A percentile compares a stretch with the other conserved stretches of the same genome.
phyloP scores from a whole-genome alignment of 2,888 invertebrate genomes.

The Caenorhabditis imperialis region DNA sequence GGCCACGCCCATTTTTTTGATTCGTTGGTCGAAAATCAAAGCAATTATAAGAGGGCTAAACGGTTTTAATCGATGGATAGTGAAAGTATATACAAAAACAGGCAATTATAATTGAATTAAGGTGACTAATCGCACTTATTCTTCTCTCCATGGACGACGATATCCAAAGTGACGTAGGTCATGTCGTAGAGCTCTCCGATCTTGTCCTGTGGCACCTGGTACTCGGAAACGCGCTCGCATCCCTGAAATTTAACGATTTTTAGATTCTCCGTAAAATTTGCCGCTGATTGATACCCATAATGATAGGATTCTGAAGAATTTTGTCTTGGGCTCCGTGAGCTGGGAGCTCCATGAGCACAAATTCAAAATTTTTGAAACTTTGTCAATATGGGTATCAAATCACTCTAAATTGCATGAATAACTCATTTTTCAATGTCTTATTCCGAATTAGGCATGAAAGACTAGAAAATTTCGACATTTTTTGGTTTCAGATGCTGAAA shows the following conservation, averaged over 20 bases:
- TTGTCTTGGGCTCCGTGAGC: background rate
- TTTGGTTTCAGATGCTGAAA: too few species aligned
- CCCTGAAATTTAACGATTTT: slow-evolving; percentile 34
- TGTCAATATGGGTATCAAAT: slow-evolving; percentile 7
- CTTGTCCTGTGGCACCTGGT: slow-evolving; percentile 58
- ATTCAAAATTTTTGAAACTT: background rate
- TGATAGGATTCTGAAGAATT: background rate
- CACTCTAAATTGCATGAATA: background rate
- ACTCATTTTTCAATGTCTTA: background rate
- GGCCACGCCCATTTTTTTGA: too few species aligned
- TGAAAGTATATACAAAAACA: slow-evolving; percentile 23
- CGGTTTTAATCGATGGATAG: too few species aligned
- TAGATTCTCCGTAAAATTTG: background rate
- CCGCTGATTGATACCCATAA: background rate
- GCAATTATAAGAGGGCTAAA: slow-evolving; percentile 5
- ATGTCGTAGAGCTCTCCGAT: slow-evolving; percentile 62
- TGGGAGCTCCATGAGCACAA: background rate
- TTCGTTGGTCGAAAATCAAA: background rate
- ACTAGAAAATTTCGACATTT: too few species aligned
- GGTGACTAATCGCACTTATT: slow-evolving; percentile 47
- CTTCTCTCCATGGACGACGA: slow-evolving; percentile 56
- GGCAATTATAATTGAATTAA: background rate
- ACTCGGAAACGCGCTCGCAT: slow-evolving; percentile 56
- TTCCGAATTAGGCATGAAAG: too few species aligned
- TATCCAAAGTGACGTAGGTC: slow-evolving; percentile 63